Percentiles rank a stretch among this genome's conserved stretches.
phyloP scores from a whole-genome alignment of 2,888 invertebrate species.

The Augochlorella aurata region DNA sequence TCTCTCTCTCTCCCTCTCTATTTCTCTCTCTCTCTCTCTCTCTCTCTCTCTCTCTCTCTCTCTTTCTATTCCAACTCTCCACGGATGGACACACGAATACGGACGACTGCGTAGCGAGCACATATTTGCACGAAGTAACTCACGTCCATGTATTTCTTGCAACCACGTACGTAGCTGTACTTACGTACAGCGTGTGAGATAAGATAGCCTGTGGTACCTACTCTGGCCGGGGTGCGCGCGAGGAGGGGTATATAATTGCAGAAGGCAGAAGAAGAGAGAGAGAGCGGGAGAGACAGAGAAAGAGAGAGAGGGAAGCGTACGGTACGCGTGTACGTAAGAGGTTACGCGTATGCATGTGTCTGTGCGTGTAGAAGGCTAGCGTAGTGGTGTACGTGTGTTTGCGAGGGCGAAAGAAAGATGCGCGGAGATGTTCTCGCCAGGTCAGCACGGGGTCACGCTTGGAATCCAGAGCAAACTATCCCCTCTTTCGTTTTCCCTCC shows the following conservation, averaged over 20 bases:
- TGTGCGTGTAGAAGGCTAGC: constrained; percentile 28
- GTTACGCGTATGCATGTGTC: neutral
- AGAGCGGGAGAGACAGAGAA: constrained; percentile 8
- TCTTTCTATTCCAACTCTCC: neutral
- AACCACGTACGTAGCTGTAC: constrained; percentile 63
- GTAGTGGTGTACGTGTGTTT: constrained; percentile 40
- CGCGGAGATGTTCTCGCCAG: constrained; percentile 81
- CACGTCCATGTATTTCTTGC: constrained; percentile 58
- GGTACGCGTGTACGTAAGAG: constrained; percentile 41
- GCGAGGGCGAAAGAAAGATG: constrained; percentile 70
- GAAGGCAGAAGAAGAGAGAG: constrained; percentile 63
- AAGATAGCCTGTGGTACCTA: constrained; percentile 62
- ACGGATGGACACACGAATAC: constrained; percentile 51
- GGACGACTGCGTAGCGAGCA: constrained; percentile 34
- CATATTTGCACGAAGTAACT: constrained; percentile 60
- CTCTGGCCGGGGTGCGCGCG: constrained; percentile 45
- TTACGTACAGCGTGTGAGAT: constrained; percentile 66
- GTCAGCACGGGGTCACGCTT: constrained; percentile 81
- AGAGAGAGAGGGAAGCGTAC: constrained; percentile 12
- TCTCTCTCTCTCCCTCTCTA: neutral
- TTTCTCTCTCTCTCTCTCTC: neutral
- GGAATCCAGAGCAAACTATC: constrained; percentile 82
- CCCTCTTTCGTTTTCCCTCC: constrained; percentile 68
- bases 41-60: neutral
- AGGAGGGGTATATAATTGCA: constrained; percentile 68